Conservation (phyloP, 2,888 invertebrate genomes). For the Lepidocyrtinus sp. region DNA sequence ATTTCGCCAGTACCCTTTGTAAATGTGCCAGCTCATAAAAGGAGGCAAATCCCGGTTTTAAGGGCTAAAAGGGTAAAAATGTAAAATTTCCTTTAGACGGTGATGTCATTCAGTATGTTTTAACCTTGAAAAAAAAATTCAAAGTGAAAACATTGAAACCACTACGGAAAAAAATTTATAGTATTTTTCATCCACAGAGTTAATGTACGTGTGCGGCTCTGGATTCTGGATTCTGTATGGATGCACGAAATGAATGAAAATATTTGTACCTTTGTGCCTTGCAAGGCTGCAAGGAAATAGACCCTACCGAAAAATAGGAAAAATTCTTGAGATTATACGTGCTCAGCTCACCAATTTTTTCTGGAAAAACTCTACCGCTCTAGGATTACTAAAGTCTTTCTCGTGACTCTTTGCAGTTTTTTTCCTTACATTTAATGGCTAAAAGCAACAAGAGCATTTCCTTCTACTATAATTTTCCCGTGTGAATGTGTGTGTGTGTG, state of each 20-base stretch:
- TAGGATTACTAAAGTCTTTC: neutral
- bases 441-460: neutral
- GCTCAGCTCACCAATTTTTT: neutral
- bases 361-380: neutral
- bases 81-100: too few species aligned
- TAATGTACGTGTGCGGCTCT: too few species aligned
- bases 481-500: neutral
- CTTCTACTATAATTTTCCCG: neutral
- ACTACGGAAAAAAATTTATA: too few species aligned
- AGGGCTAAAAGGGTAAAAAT: too few species aligned
- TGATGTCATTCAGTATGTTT: too few species aligned
- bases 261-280: neutral
- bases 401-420: neutral
- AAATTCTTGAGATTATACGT: neutral
- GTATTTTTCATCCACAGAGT: too few species aligned
- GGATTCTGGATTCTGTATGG: too few species aligned
- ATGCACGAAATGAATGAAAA: neutral
- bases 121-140: too few species aligned
- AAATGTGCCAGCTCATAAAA: too few species aligned
- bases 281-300: neutral
- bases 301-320: neutral
- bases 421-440: neutral
- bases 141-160: too few species aligned
- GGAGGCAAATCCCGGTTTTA: too few species aligned
- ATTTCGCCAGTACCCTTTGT: too few species aligned